Evolutionary conservation across 35 echinoderm and acorn worm genomes (phyloP), one percentile per base, ranked within the genome.

Genomic region (Lytechinus pictus): DNA sequence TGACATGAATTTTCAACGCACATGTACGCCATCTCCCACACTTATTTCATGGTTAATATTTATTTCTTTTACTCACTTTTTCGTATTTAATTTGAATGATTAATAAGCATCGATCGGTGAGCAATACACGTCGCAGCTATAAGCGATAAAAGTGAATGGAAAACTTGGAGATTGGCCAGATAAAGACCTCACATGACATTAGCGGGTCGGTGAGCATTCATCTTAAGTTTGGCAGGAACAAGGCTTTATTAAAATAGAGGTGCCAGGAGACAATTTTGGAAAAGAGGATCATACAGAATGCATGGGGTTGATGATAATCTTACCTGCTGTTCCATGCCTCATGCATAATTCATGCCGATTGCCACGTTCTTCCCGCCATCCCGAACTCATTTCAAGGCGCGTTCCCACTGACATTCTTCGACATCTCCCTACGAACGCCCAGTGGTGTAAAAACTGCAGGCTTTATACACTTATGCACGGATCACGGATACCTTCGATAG

Each of bases 241-340:
- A n/a, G 66, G 66, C 19, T n/a, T 71, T 79, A 79, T 79, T 79
- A 79, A 16, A 79, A 14, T 27, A 7, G 66, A 79, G 66, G 66
- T 79, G 66, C 66, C 66, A n/a, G 66, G 66, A 79, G 66, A 79
- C 66, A 79, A 79, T 79, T n/a, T 79, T 79, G 66, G 66, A 79
- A 79, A 79, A 79, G 66, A 79, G 66, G 66, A 79, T 79, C 66
- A 79, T 79, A 24, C 19, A 79, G 66, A 24, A 79, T 79, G 19
- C 66, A 79, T 79, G 19, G 12, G 66, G 66, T 79, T 79, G 12
- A 79, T 79, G 66, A 79, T 79, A 79, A 79, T 79, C 66, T 79
- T 79, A 79, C 66, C 66, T 79, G 66, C 66, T 24, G 19, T 79
- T 79, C 66, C 66, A 24, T 79, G 21, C n/a, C 66, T 24, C n/a